Conservation (phyloP, 2,113 vertebrate species). For the Rhinolophus sinicus region DNA sequence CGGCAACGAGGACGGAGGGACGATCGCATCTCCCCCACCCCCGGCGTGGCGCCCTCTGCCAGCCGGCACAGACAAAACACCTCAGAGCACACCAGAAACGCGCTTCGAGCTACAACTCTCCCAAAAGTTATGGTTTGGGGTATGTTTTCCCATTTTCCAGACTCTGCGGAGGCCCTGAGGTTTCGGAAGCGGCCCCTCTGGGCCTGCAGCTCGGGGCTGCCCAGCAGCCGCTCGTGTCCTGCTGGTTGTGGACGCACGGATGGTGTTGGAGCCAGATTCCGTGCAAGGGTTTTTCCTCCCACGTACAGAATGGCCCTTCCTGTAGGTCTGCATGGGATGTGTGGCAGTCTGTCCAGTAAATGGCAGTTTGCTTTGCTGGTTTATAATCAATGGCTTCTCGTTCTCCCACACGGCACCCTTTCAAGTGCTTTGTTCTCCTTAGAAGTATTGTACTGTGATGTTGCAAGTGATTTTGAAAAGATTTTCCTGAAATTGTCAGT, state of each 20-base stretch:
- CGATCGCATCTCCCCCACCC: too few species aligned
- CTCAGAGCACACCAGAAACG: too few species aligned
- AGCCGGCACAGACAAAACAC: not conserved
- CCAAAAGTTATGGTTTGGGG: not conserved
- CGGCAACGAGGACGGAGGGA: rapidly evolving
- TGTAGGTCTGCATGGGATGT: not conserved
- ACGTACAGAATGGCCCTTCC: not conserved
- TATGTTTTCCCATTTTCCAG: not conserved
- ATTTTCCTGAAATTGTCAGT: not conserved
- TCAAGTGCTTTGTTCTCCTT: not conserved
- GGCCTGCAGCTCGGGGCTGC: too few species aligned
- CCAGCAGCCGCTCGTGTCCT: too few species aligned
- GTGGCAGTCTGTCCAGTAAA: rapidly evolving
- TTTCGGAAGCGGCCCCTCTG: not conserved
- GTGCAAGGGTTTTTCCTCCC: not conserved
- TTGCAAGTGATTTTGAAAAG: not conserved
- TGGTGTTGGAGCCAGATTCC: not conserved
- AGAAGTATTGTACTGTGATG: not conserved
- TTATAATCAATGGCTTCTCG: not conserved
- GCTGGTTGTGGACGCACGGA: not conserved
- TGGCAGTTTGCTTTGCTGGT: not conserved
- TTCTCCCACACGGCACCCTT: not conserved
- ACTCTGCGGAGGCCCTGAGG: not conserved
- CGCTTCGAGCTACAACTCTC: not conserved
- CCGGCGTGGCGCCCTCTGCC: rapidly evolving